Evolutionary conservation across 2,888 invertebrate species (phyloP).

Genomic region (Saturnia japonica): DNA sequence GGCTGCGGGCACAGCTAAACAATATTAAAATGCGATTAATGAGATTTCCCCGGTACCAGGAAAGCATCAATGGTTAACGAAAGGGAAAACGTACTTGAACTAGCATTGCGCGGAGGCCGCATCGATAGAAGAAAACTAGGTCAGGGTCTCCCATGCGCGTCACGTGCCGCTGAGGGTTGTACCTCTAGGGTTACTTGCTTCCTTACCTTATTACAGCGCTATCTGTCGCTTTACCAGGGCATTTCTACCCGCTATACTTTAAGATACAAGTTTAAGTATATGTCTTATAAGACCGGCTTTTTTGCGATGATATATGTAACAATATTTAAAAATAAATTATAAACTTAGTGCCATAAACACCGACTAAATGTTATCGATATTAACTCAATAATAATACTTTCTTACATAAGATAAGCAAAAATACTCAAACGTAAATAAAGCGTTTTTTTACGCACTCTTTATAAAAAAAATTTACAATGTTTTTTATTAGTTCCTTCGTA

Average conservation of each 20-base stretch:
- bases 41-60: slow-evolving; percentile 14
- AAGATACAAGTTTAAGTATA: not conserved
- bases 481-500: too few species aligned
- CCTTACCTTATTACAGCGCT: slow-evolving; percentile 9
- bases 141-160: slow-evolving; percentile 55
- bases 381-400: too few species aligned
- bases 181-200: slow-evolving; percentile 1
- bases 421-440: too few species aligned
- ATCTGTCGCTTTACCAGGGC: slow-evolving; percentile 1
- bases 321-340: too few species aligned
- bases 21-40: not conserved
- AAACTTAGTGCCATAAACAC: too few species aligned
- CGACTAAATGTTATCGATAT: too few species aligned
- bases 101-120: slow-evolving; percentile 45
- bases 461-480: too few species aligned
- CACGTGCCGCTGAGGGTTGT: slow-evolving; percentile 39
- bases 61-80: slow-evolving; percentile 51
- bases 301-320: not conserved
- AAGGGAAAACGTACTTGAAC: slow-evolving; percentile 67
- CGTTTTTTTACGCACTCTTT: too few species aligned
- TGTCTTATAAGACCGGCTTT: not conserved
- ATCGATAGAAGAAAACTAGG: slow-evolving; percentile 67
- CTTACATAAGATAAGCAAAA: too few species aligned
- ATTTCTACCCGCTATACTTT: not conserved
- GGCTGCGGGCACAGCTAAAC: too few species aligned